phyloP scores from a whole-genome alignment of 2,113 vertebrate species.

The Origma solitaria region DNA sequence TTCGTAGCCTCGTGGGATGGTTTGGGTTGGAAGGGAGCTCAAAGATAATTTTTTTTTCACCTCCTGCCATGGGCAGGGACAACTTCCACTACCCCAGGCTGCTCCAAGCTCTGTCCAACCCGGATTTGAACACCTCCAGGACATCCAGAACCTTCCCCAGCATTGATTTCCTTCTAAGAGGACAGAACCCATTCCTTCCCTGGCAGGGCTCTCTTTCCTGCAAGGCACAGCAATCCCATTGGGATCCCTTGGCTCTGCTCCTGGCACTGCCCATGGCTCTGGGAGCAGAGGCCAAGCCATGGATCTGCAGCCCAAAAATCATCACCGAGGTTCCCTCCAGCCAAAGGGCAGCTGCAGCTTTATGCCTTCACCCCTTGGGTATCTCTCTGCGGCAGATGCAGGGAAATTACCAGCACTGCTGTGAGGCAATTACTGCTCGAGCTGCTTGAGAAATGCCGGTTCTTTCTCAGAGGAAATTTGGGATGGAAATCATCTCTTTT shows the following conservation, averaged over 20 bases:
- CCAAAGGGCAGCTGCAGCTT: conserved; percentile 3
- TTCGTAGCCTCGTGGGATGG: not conserved
- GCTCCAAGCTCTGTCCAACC: not conserved
- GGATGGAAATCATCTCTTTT: conserved; percentile 15
- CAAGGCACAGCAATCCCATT: rapidly evolving
- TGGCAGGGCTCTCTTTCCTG: not conserved
- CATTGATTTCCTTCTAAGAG: not conserved
- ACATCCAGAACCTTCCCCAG: not conserved
- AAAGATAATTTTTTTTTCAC: not conserved
- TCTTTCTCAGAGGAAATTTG: not conserved
- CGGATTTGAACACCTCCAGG: not conserved
- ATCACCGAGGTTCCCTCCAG: not conserved
- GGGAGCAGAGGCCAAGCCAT: not conserved
- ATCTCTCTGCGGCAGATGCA: conserved; percentile 9
- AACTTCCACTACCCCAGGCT: not conserved
- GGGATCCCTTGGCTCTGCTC: not conserved
- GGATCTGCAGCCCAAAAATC: not conserved
- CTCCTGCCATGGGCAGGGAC: not conserved
- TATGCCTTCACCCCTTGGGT: not conserved
- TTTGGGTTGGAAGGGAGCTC: not conserved
- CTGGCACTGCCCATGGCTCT: not conserved
- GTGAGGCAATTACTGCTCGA: conserved; percentile 42
- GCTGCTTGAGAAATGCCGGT: conserved; percentile 6
- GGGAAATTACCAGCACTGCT: conserved; percentile 27
- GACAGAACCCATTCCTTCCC: no score